These are phyloP conservation scores for Latrodectus geometricus DNA, from an alignment of 1,140 invertebrate species.

Conservation along the genomic window DNA sequence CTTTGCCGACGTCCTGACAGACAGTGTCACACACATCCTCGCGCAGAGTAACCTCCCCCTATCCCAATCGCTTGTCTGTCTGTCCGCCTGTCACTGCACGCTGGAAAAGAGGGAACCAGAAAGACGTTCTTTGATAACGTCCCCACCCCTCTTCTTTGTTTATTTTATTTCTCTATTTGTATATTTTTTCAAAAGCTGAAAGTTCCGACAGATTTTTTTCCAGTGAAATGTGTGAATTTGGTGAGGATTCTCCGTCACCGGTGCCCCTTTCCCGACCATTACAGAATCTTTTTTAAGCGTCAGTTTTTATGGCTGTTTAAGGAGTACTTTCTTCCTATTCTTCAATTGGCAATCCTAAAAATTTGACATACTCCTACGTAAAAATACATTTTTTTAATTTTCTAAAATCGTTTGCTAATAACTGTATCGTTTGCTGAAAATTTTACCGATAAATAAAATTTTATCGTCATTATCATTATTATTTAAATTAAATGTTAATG, in stretches of 20 bases:
- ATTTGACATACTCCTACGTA: too few relatives aligned
- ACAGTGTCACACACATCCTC: conserved; percentile 35
- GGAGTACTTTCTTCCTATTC: too few relatives aligned
- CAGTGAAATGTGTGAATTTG: not conserved
- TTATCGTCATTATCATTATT: too few relatives aligned
- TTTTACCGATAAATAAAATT: too few relatives aligned
- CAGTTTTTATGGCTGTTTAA: too few relatives aligned
- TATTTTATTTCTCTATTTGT: conserved; percentile 20
- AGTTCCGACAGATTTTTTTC: conserved; percentile 17
- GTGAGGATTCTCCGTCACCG: not conserved
- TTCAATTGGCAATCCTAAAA: too few relatives aligned
- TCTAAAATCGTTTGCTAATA: too few relatives aligned
- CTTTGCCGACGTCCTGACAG: conserved; percentile 34
- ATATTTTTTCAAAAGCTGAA: not conserved
- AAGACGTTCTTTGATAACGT: not conserved
- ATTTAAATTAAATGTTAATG: too few relatives aligned
- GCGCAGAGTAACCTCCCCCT: not conserved
- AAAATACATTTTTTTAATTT: too few relatives aligned
- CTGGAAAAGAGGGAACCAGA: not conserved
- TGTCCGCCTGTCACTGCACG: conserved; percentile 2
- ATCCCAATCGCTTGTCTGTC: conserved; percentile 26
- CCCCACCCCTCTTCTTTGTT: conserved; percentile 1
- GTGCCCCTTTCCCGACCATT: too few relatives aligned
- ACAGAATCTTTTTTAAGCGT: too few relatives aligned
- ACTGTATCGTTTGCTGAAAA: too few relatives aligned